Percentiles rank a stretch among this genome's conserved stretches.
Evolutionary conservation across 2,113 vertebrate genomes (phyloP).

Genomic region (Agapornis roseicollis): DNA sequence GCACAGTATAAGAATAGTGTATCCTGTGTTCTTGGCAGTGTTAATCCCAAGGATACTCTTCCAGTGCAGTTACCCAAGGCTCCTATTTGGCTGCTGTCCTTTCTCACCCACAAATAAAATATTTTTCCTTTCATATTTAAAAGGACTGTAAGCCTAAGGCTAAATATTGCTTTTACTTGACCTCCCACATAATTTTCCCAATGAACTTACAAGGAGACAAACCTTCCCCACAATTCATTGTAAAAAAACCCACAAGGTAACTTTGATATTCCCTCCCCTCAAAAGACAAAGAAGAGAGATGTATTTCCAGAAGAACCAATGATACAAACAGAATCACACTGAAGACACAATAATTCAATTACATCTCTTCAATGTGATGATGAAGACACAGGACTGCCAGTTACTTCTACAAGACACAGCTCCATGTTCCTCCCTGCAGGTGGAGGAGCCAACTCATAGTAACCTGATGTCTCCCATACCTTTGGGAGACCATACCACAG

Average conservation of each 20-base stretch:
- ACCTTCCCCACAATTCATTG: neutral
- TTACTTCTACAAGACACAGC: neutral
- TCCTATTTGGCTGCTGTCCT: neutral
- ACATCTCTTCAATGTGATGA: neutral
- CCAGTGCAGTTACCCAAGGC: neutral
- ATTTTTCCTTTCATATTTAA: neutral
- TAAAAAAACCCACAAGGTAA: neutral
- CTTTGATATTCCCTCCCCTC: neutral
- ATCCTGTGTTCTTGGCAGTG: neutral
- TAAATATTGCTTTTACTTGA: neutral
- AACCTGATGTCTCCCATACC: neutral
- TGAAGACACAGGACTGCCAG: neutral
- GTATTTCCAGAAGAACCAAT: neutral
- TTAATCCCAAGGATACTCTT: neutral
- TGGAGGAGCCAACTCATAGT: neutral
- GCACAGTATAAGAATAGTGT: neutral
- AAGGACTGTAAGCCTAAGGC: neutral
- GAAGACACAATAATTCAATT: neutral
- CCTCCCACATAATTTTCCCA: neutral
- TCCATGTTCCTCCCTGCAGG: neutral
- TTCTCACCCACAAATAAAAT: neutral
- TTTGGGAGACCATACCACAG: neutral
- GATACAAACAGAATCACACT: neutral
- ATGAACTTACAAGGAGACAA: neutral
- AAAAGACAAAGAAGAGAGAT: neutral